Evolutionary conservation across 2,797 vertebrate genomes (phyloP).

Genomic region (Myotis daubentonii): DNA sequence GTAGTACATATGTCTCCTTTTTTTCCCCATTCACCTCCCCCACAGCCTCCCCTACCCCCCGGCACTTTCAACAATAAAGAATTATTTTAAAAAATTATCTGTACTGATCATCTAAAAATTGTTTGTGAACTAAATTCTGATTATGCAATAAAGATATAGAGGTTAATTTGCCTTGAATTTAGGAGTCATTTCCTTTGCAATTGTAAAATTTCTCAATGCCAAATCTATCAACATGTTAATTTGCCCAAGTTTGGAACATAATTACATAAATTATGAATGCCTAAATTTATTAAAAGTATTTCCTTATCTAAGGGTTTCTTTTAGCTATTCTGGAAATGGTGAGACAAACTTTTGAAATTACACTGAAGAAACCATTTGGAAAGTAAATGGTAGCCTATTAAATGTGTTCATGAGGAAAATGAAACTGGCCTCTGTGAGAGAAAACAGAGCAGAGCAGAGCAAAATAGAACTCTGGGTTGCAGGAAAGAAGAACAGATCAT

Average conservation of each 20-base stretch:
- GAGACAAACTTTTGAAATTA: not conserved
- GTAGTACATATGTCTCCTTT: no score
- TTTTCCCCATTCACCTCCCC: no score
- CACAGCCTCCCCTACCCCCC: no score
- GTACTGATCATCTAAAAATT: not conserved
- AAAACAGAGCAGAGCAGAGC: not conserved
- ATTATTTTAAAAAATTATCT: no score
- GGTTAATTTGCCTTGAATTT: constrained; percentile 18
- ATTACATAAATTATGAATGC: not conserved
- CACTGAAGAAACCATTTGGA: not conserved
- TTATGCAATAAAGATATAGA: not conserved
- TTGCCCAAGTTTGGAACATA: constrained; percentile 22
- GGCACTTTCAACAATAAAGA: no score
- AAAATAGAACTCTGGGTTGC: not conserved
- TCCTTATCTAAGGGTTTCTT: not conserved
- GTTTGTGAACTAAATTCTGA: constrained; percentile 56
- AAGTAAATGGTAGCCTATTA: not conserved
- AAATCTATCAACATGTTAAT: constrained; percentile 58
- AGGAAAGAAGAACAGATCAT: not conserved
- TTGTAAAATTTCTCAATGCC: constrained; percentile 20
- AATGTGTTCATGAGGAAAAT: constrained; percentile 30
- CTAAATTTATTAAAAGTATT: constrained; percentile 47
- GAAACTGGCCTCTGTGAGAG: not conserved
- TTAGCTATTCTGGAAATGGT: not conserved
- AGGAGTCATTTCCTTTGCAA: constrained; percentile 36